These are phyloP conservation scores for Melieria omissa DNA, from an alignment of 2,888 invertebrate species.

Conservation along the genomic window DNA sequence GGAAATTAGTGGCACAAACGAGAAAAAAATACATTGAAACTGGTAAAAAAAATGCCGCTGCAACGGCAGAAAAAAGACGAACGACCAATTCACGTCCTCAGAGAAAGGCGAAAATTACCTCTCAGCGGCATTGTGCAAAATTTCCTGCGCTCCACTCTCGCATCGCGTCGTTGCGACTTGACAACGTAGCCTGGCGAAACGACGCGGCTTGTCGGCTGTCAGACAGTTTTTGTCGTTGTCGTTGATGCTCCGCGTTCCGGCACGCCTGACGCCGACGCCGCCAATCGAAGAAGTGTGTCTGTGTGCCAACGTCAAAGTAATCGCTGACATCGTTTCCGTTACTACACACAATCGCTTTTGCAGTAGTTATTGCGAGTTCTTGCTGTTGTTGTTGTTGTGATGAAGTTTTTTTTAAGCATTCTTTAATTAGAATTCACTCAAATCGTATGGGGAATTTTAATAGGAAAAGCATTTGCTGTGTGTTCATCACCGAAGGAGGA, in stretches of 20 bases:
- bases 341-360: too few species aligned
- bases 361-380: too few species aligned
- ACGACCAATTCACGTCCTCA: not conserved
- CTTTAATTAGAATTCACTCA: slow-evolving; percentile 46
- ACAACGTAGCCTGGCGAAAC: too few species aligned
- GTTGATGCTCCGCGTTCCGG: not conserved
- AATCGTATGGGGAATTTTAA: slow-evolving; percentile 40
- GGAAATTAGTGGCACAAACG: slow-evolving; percentile 7
- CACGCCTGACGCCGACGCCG: too few species aligned
- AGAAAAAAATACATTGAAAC: not conserved
- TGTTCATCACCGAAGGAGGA: too few species aligned
- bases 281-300: slow-evolving; percentile 20
- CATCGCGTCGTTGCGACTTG: too few species aligned
- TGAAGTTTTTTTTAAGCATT: slow-evolving; percentile 33
- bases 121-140: slow-evolving; percentile 14
- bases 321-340: slow-evolving; percentile 33
- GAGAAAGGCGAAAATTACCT: not conserved
- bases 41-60: slow-evolving; percentile 5
- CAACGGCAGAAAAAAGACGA: not conserved
- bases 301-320: slow-evolving; percentile 28
- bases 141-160: not conserved
- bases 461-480: slow-evolving; percentile 23
- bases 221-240: not conserved
- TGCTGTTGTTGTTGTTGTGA: not conserved
- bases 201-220: too few species aligned